A percentile compares a stretch with the other conserved stretches of the same genome.
These are phyloP conservation scores for Euborellia annulipes DNA, from an alignment of 1,140 invertebrate species.

Conservation along the genomic window DNA sequence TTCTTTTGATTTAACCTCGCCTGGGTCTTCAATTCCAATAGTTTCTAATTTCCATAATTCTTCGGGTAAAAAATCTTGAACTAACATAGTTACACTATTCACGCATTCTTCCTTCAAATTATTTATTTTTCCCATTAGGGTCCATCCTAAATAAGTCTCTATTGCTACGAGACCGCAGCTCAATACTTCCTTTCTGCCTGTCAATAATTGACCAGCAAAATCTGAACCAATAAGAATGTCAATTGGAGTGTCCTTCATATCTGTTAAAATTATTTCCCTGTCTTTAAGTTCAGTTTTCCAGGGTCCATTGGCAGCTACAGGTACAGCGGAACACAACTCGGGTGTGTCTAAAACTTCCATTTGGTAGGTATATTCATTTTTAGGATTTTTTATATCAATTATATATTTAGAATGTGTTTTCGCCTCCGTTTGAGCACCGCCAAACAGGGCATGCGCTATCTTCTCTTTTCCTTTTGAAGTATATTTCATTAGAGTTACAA, in stretches of 20 bases:
- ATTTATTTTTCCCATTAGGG: conserved; percentile 19
- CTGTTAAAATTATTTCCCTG: conserved; percentile 12
- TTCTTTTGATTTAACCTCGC: conserved; percentile 14
- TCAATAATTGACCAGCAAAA: conserved; percentile 20
- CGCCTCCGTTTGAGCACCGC: neutral
- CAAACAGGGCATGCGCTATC: conserved; percentile 1
- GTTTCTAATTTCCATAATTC: conserved; percentile 26
- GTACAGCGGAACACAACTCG: conserved; percentile 5
- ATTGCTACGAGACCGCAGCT: conserved; percentile 19
- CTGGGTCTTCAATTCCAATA: conserved; percentile 23
- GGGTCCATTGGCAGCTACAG: neutral
- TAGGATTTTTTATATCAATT: neutral
- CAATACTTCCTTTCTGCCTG: conserved; percentile 16
- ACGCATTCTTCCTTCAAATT: conserved; percentile 14
- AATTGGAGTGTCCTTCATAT: conserved; percentile 11
- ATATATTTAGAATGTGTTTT: conserved; percentile 5
- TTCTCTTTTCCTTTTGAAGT: neutral
- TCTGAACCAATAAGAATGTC: conserved; percentile 19
- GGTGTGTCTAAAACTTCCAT: conserved; percentile 7
- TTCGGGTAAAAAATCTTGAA: conserved; percentile 9
- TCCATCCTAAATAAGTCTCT: conserved; percentile 23
- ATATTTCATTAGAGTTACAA: neutral
- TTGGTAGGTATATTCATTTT: neutral
- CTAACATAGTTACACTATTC: conserved; percentile 14
- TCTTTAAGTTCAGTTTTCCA: conserved; percentile 7